phyloP scores from a whole-genome alignment of 2,797 vertebrate species.

The Serranus cabrilla region DNA sequence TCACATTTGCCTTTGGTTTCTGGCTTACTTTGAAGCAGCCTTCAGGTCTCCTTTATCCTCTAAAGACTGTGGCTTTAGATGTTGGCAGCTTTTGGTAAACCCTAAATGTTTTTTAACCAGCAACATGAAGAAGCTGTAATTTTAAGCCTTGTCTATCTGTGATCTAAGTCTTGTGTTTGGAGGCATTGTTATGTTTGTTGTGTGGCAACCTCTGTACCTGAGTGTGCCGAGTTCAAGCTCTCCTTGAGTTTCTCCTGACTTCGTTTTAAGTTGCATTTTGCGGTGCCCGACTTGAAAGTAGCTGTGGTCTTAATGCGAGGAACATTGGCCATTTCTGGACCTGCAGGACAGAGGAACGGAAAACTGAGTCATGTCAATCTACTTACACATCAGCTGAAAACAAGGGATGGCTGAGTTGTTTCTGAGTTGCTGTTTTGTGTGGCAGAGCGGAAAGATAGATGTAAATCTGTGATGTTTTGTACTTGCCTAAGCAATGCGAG shows the following conservation, averaged over 20 bases:
- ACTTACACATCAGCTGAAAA: conserved; percentile 48
- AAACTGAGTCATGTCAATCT: conserved; percentile 37
- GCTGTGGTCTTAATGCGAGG: conserved; percentile 92
- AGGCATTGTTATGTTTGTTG: conserved; percentile 34
- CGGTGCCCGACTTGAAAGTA: conserved; percentile 92
- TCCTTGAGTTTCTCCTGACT: conserved; percentile 91
- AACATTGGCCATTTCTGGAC: conserved; percentile 78
- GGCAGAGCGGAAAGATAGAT: conserved; percentile 63
- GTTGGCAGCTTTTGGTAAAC: conserved; percentile 64
- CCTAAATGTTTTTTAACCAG: conserved; percentile 61
- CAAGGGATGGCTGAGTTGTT: conserved; percentile 37
- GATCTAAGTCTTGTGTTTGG: conserved; percentile 54
- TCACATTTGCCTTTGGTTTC: conserved; percentile 75
- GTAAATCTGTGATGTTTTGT: conserved; percentile 65
- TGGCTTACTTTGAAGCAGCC: conserved; percentile 73
- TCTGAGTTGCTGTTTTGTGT: conserved; percentile 60
- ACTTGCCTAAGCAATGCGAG: conserved; percentile 85
- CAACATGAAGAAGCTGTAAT: conserved; percentile 51
- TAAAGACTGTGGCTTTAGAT: conserved; percentile 48
- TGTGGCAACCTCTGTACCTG: conserved; percentile 88
- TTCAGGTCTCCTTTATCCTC: conserved; percentile 73
- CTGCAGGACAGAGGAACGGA: conserved; percentile 62
- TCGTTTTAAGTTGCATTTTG: conserved; percentile 95
- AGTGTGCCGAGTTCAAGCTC: conserved; percentile 86
- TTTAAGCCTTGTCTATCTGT: conserved; percentile 46